phyloP scores from a whole-genome alignment of 92 coral and sea anemone species.

The Pocillopora grandis region DNA sequence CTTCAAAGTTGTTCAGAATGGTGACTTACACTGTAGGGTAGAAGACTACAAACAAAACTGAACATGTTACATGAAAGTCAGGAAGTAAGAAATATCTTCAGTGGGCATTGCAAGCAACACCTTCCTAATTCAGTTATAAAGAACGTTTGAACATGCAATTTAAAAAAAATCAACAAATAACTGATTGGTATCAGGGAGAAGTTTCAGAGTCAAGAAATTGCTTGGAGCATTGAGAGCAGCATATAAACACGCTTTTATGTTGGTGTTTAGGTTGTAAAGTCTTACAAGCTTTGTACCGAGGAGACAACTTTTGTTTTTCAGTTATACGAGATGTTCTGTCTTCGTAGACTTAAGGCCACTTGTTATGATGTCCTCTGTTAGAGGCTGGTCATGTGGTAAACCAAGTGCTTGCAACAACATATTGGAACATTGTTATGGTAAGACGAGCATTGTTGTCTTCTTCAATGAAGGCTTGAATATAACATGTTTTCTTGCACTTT shows the following conservation, averaged over 20 bases:
- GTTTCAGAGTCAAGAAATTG: constrained; percentile 11
- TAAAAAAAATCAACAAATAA: constrained; percentile 8
- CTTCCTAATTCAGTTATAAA: neutral
- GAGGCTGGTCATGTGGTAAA: constrained; percentile 4
- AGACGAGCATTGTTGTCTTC: neutral
- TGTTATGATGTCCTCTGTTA: constrained; percentile 13
- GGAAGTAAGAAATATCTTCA: constrained; percentile 8
- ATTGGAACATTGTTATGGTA: constrained; percentile 7
- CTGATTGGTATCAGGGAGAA: constrained; percentile 13
- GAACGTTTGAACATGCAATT: neutral
- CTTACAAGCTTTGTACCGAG: constrained; percentile 5
- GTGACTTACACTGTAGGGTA: neutral
- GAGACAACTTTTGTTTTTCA: constrained; percentile 11
- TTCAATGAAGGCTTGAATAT: constrained; percentile 8
- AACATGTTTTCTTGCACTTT: constrained; percentile 8
- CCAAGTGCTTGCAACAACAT: constrained; percentile 10
- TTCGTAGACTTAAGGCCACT: constrained; percentile 16
- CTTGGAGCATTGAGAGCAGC: neutral
- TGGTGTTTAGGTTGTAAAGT: neutral
- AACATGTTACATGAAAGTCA: constrained; percentile 15
- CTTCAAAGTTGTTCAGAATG: neutral
- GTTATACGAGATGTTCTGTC: constrained; percentile 9
- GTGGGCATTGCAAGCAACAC: constrained; percentile 11
- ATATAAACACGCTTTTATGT: too few species aligned
- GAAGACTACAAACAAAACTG: neutral